phyloP scores from a whole-genome alignment of 2,113 vertebrate genomes.

The Notarius quadriscutis region DNA sequence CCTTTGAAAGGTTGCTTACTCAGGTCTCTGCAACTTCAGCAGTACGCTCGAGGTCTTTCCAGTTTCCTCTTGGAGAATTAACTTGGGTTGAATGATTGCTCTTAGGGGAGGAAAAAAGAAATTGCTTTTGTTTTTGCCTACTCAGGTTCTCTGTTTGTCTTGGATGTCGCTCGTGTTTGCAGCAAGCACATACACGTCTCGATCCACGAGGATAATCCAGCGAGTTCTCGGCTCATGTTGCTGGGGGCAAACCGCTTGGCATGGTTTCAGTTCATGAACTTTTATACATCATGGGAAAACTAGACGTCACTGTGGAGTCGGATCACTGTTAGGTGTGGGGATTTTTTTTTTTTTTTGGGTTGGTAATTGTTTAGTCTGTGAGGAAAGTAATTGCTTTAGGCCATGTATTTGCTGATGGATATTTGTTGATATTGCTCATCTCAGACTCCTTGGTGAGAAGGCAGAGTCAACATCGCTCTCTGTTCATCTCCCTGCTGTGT shows the following conservation, averaged over 20 bases:
- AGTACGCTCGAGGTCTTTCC: slow-evolving; percentile 21
- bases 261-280: slow-evolving; percentile 20
- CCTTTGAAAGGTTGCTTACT: slow-evolving; percentile 12
- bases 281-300: slow-evolving; percentile 9
- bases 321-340: neutral
- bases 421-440: slow-evolving; percentile 8
- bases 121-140: slow-evolving; percentile 41
- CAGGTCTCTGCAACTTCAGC: slow-evolving; percentile 41
- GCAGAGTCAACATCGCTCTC: slow-evolving; percentile 3
- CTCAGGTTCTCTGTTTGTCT: slow-evolving; percentile 23
- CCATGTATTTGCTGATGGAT: slow-evolving; percentile 22
- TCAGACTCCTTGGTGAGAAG: slow-evolving; percentile 16
- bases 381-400: slow-evolving; percentile 9
- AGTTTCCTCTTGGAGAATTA: slow-evolving; percentile 12
- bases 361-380: neutral
- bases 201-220: slow-evolving; percentile 46
- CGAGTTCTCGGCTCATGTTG: slow-evolving; percentile 22
- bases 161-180: slow-evolving; percentile 31
- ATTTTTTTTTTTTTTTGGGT: neutral
- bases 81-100: slow-evolving; percentile 47
- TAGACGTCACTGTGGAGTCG: neutral
- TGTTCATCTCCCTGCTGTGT: slow-evolving; percentile 15
- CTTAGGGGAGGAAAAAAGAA: slow-evolving; percentile 32
- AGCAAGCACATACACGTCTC: slow-evolving; percentile 52
- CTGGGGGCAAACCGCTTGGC: slow-evolving; percentile 26